phyloP scores from a whole-genome alignment of 1,140 invertebrate species.

The Tetranychus cinnabarinus region DNA sequence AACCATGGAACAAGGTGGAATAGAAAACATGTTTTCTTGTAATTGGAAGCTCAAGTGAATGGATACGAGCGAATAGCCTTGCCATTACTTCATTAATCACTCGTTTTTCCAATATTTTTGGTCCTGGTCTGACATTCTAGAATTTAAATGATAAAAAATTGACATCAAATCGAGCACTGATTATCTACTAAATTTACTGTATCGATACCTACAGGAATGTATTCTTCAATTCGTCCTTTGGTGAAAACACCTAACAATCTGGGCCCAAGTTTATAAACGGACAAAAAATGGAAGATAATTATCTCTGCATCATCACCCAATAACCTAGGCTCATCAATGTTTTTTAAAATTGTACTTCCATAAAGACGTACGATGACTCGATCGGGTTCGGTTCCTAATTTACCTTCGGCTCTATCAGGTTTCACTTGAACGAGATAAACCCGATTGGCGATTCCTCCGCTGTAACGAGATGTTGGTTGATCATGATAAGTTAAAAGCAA shows the following conservation, averaged over 20 bases:
- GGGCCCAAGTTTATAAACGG: conserved; percentile 68
- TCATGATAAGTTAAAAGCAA: too few species aligned
- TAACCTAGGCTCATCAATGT: not conserved
- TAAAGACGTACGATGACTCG: not conserved
- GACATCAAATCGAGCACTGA: not conserved
- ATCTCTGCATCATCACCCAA: not conserved
- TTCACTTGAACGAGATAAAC: not conserved
- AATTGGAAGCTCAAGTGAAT: not conserved
- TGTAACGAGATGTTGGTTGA: not conserved
- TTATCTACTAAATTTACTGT: not conserved
- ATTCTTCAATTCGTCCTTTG: conserved; percentile 78
- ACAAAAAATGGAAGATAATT: conserved; percentile 73
- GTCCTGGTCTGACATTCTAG: not conserved
- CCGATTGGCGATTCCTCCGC: not conserved
- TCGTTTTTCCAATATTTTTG: not conserved
- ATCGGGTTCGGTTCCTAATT: not conserved
- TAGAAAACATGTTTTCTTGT: not conserved
- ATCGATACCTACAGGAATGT: conserved; percentile 39
- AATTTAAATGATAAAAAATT: not conserved
- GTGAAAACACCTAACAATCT: conserved; percentile 81
- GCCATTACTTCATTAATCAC: not conserved
- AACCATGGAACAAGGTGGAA: not conserved
- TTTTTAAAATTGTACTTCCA: not conserved
- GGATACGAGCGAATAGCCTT: not conserved
- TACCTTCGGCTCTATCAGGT: not conserved